phyloP scores from a whole-genome alignment of 2,113 vertebrate species.

The Apodemus speciosus region DNA sequence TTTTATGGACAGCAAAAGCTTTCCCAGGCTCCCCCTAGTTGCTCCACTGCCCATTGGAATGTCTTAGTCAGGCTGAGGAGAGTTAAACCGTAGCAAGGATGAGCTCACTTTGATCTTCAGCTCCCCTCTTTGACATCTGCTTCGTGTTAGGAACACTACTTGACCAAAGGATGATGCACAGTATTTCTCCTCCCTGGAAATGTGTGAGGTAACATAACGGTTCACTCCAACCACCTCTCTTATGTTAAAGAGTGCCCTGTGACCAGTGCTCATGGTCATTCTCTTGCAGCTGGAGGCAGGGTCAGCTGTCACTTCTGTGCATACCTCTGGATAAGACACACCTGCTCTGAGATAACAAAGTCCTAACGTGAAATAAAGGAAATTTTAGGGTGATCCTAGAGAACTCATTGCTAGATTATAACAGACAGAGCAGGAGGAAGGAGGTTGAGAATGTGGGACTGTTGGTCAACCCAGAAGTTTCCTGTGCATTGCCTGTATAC shows the following conservation, averaged over 20 bases:
- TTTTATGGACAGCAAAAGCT: background rate
- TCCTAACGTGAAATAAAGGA: background rate
- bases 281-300: background rate
- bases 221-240: background rate
- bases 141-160: background rate
- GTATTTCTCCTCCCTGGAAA: background rate
- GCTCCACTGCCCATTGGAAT: background rate
- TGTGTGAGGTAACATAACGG: background rate
- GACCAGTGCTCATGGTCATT: background rate
- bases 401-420: background rate
- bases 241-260: background rate
- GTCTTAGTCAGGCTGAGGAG: background rate
- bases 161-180: background rate
- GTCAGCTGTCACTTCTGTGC: background rate
- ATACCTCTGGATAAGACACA: background rate
- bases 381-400: background rate
- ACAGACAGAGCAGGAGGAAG: background rate
- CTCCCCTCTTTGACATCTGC: background rate
- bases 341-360: background rate
- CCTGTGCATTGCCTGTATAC: background rate
- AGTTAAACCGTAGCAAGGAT: background rate
- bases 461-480: background rate
- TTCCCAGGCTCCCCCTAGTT: background rate
- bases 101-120: constrained; percentile 10
- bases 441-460: background rate